These are phyloP conservation scores for Stegana nigrithorax DNA, from an alignment of 2,888 invertebrate genomes.

Conservation along the genomic window DNA sequence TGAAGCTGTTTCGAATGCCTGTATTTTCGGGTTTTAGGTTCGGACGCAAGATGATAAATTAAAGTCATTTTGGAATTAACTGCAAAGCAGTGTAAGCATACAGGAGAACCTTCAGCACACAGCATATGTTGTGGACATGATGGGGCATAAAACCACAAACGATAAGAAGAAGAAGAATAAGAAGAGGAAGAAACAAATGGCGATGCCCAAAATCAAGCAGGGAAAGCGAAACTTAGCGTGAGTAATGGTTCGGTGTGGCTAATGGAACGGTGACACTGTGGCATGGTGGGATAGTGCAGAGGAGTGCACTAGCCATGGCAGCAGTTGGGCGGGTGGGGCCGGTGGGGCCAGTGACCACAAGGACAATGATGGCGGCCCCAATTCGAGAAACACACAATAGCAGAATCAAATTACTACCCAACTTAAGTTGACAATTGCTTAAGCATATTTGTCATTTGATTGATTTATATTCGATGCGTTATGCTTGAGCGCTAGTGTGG, in stretches of 20 bases:
- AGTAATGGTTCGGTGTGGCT: too few relatives aligned
- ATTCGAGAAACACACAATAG: slow-evolving; percentile 3
- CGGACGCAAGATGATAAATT: slow-evolving; percentile 2
- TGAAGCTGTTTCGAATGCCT: not conserved
- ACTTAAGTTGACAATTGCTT: slow-evolving; percentile 54
- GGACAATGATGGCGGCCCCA: too few relatives aligned
- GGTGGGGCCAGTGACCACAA: too few relatives aligned
- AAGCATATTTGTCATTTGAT: slow-evolving; percentile 62
- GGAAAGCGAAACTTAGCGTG: too few relatives aligned
- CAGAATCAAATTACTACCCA: slow-evolving; percentile 27
- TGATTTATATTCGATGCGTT: slow-evolving; percentile 55
- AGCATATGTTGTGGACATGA: slow-evolving; percentile 59
- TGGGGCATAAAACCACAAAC: slow-evolving; percentile 48
- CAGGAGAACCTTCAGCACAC: slow-evolving; percentile 48
- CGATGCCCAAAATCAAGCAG: too few relatives aligned
- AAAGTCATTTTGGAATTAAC: not conserved
- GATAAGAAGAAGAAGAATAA: slow-evolving; percentile 16
- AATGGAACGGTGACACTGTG: too few relatives aligned
- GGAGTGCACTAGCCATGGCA: too few relatives aligned
- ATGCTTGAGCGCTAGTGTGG: slow-evolving; percentile 25
- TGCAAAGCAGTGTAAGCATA: not conserved
- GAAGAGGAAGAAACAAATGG: slow-evolving; percentile 21
- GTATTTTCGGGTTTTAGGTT: not conserved
- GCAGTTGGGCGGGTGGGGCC: too few relatives aligned
- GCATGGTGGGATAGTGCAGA: too few relatives aligned